Evolutionary conservation across 2,113 vertebrate genomes (phyloP).

Genomic region (Nettapus auritus): DNA sequence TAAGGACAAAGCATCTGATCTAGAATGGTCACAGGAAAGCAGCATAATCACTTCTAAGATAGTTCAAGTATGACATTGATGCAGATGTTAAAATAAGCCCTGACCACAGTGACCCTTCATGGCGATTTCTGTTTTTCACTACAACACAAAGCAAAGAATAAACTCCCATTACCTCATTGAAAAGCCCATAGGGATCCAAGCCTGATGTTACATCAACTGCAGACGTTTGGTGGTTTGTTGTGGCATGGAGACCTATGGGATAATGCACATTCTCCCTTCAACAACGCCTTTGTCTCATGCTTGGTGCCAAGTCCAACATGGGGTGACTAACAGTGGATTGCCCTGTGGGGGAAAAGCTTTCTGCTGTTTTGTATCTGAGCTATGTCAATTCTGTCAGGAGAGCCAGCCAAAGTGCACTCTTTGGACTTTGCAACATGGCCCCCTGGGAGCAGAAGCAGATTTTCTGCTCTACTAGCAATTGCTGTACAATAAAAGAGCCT

Average conservation of each 20-base stretch:
- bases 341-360: not conserved
- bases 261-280: not conserved
- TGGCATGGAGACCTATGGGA: not conserved
- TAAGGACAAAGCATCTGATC: not conserved
- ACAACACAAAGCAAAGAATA: slow-evolving; percentile 13
- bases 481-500: not conserved
- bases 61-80: slow-evolving; percentile 24
- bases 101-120: not conserved
- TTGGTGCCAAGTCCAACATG: not conserved
- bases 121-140: not conserved
- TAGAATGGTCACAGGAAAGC: not conserved
- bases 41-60: slow-evolving; percentile 14
- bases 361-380: not conserved
- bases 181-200: not conserved
- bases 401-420: not conserved
- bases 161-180: slow-evolving; percentile 19
- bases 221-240: not conserved
- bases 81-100: slow-evolving; percentile 31
- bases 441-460: not conserved
- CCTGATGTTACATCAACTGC: not conserved
- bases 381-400: not conserved
- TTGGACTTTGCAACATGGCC: not conserved
- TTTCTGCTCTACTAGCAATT: not conserved
- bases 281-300: not conserved
- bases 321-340: not conserved